These are phyloP conservation scores for Chrysochloris asiatica DNA, from an alignment of 2,113 vertebrate species.

Conservation along the genomic window DNA sequence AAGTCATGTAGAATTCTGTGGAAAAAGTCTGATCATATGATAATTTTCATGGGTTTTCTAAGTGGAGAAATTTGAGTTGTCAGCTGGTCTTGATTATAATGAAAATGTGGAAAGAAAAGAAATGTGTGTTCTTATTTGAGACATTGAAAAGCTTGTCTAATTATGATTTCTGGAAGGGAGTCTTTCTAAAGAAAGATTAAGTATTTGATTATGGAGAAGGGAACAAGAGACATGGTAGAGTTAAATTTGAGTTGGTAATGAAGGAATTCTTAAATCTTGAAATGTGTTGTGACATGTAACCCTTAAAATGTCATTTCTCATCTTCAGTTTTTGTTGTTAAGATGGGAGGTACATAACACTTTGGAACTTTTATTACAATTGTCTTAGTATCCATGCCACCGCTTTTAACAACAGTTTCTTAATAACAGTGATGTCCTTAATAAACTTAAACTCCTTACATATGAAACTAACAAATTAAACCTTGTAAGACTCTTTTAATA, in stretches of 20 bases:
- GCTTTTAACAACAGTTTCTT: constrained; percentile 42
- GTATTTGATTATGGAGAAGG: constrained; percentile 39
- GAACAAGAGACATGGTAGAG: not conserved
- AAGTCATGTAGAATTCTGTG: constrained; percentile 1
- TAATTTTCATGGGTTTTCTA: constrained; percentile 24
- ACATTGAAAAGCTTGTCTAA: not conserved
- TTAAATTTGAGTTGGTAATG: constrained; percentile 22
- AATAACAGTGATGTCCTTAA: constrained; percentile 54
- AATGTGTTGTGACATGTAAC: constrained; percentile 40
- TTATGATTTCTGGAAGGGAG: constrained; percentile 32
- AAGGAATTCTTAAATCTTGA: constrained; percentile 42
- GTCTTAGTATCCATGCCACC: constrained; percentile 13
- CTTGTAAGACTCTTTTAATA: constrained; percentile 58
- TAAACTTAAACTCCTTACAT: constrained; percentile 58
- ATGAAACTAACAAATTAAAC: constrained; percentile 61
- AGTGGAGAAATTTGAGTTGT: constrained; percentile 33
- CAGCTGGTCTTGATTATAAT: constrained; percentile 43
- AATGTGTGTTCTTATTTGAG: constrained; percentile 1
- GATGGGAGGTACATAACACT: not conserved
- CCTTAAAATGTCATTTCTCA: constrained; percentile 8
- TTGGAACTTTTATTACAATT: constrained; percentile 54
- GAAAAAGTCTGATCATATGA: not conserved
- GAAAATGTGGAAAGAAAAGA: constrained; percentile 49
- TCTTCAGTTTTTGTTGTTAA: constrained; percentile 55
- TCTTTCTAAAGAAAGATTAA: constrained; percentile 36